Percentiles rank a stretch among this genome's conserved stretches.
Evolutionary conservation across 2,113 vertebrate genomes (phyloP).

Genomic region (Naja naja): DNA sequence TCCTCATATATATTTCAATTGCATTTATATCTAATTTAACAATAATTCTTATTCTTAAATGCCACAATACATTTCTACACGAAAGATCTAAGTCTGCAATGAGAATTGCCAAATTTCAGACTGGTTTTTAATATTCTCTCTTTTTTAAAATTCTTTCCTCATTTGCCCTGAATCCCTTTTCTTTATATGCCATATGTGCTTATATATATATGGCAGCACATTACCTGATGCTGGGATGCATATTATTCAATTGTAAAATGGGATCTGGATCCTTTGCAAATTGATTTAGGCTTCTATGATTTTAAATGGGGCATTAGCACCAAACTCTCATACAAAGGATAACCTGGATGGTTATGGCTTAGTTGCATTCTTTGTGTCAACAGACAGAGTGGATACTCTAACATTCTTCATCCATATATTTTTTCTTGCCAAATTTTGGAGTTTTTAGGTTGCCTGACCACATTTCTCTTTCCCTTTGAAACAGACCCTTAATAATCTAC

Average conservation of each 20-base stretch:
- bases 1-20: too few relatives aligned
- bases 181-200: too few relatives aligned
- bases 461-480: neutral
- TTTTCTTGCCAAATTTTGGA: neutral
- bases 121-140: neutral
- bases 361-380: neutral
- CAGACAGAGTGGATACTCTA: neutral
- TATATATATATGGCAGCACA: neutral
- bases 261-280: constrained; percentile 16
- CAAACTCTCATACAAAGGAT: neutral
- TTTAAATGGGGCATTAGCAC: constrained; percentile 8
- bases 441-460: neutral
- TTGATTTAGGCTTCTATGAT: neutral
- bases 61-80: too few relatives aligned
- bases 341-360: neutral
- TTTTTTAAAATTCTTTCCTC: neutral
- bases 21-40: too few relatives aligned
- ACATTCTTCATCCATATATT: neutral
- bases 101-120: neutral
- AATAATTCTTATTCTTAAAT: too few relatives aligned
- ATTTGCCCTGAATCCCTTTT: neutral
- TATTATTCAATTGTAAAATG: neutral
- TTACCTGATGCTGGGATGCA: neutral
- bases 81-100: neutral
- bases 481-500: neutral